phyloP scores from a whole-genome alignment of 2,888 invertebrate species.

The Phyllotreta cruciferae region DNA sequence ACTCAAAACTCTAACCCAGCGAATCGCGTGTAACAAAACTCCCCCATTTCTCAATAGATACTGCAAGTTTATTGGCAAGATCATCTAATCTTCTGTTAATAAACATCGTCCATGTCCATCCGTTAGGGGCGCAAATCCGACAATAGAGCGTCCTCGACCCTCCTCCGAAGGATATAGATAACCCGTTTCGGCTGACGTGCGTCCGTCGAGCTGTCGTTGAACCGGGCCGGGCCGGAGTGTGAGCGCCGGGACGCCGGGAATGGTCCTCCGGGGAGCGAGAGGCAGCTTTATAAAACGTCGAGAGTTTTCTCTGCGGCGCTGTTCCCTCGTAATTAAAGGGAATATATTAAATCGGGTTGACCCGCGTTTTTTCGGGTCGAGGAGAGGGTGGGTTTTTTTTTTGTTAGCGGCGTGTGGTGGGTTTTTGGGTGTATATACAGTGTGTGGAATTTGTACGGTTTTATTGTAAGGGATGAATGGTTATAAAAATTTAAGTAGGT shows the following conservation, averaged over 20 bases:
- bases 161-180: not conserved
- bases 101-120: not conserved
- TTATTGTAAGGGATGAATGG: too few species aligned
- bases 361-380: too few species aligned
- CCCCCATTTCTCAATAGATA: too few species aligned
- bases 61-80: too few species aligned
- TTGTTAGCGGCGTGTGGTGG: too few species aligned
- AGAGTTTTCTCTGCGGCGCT: conserved; percentile 17
- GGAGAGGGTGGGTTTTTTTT: too few species aligned
- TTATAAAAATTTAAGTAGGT: too few species aligned
- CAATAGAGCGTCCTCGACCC: conserved; percentile 11
- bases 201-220: conserved; percentile 11
- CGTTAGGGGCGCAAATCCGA: conserved; percentile 9
- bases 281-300: conserved; percentile 20
- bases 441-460: too few species aligned
- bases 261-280: conserved; percentile 5
- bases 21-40: too few species aligned
- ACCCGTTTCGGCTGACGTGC: conserved; percentile 6
- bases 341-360: conserved; percentile 22
- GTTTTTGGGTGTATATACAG: too few species aligned
- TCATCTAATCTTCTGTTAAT: too few species aligned
- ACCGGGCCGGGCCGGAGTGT: not conserved
- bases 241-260: not conserved
- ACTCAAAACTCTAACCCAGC: too few species aligned
- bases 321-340: conserved; percentile 19